Evolutionary conservation across 2,888 invertebrate genomes (phyloP).

Genomic region (Coleophora deauratella): DNA sequence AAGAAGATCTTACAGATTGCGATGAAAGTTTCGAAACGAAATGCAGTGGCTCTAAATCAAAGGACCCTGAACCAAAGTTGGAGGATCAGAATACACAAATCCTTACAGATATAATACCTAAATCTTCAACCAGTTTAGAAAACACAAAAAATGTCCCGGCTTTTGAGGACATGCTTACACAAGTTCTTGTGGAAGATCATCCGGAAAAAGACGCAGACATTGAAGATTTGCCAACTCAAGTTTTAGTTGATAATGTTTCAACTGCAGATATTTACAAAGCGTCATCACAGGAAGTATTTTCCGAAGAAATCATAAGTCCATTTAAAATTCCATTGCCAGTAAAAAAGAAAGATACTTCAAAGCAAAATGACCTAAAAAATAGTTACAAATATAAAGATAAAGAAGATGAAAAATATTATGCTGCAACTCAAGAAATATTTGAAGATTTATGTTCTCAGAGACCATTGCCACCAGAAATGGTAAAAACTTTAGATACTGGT

Average conservation of each 20-base stretch:
- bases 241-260: slow-evolving; percentile 25
- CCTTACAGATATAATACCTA: no score
- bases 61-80: no score
- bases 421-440: slow-evolving; percentile 50
- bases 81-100: no score
- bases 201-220: slow-evolving; percentile 15
- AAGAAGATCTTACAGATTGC: no score
- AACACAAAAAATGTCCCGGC: neutral
- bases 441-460: slow-evolving; percentile 50
- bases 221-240: slow-evolving; percentile 41
- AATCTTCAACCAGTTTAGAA: no score
- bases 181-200: slow-evolving; percentile 19
- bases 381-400: slow-evolving; percentile 6
- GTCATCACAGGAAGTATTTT: slow-evolving; percentile 5
- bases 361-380: slow-evolving; percentile 17
- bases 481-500: neutral
- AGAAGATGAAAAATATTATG: slow-evolving; percentile 42
- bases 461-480: slow-evolving; percentile 16
- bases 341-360: slow-evolving; percentile 34
- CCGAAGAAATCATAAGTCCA: slow-evolving; percentile 30
- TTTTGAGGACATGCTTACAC: slow-evolving; percentile 27
- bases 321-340: slow-evolving; percentile 50
- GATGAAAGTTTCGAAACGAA: no score
- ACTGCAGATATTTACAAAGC: slow-evolving; percentile 3
- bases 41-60: no score